A percentile compares a stretch with the other conserved stretches of the same genome.
phyloP scores from a whole-genome alignment of 2,888 invertebrate species.

The Helobdella robusta region DNA sequence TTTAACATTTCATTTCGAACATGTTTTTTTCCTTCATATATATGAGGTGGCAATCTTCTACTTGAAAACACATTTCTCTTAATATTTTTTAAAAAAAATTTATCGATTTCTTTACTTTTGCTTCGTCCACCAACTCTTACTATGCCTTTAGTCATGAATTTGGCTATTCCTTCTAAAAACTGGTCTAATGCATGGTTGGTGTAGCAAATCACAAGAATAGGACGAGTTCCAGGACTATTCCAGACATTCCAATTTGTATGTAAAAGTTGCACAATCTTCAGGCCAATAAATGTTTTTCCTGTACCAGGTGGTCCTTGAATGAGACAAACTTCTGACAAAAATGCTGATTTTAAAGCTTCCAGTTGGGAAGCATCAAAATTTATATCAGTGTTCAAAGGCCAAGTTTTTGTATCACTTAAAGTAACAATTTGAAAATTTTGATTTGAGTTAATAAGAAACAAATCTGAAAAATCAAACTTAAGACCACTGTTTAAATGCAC shows the following conservation, averaged over 20 bases:
- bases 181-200: slow-evolving; percentile 50
- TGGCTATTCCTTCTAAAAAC: slow-evolving; percentile 46
- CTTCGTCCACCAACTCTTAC: slow-evolving; percentile 43
- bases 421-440: slow-evolving; percentile 5
- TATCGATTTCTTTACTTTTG: slow-evolving; percentile 37
- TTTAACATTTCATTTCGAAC: slow-evolving; percentile 24
- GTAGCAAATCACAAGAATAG: slow-evolving; percentile 47
- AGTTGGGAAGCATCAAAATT: slow-evolving; percentile 42
- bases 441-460: not conserved
- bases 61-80: slow-evolving; percentile 12
- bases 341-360: slow-evolving; percentile 40
- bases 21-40: slow-evolving; percentile 12
- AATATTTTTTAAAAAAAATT: slow-evolving; percentile 30
- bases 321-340: slow-evolving; percentile 44
- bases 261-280: slow-evolving; percentile 61
- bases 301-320: slow-evolving; percentile 69
- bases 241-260: slow-evolving; percentile 55
- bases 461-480: not conserved
- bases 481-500: not conserved
- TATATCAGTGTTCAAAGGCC: slow-evolving; percentile 40
- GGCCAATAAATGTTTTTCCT: slow-evolving; percentile 71
- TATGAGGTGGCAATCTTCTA: slow-evolving; percentile 19
- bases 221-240: slow-evolving; percentile 37
- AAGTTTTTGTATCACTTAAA: slow-evolving; percentile 29
- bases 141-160: slow-evolving; percentile 38